Base-by-base conservation (phyloP, 2,113 vertebrate genomes). In the Falco punctatus region DNA sequence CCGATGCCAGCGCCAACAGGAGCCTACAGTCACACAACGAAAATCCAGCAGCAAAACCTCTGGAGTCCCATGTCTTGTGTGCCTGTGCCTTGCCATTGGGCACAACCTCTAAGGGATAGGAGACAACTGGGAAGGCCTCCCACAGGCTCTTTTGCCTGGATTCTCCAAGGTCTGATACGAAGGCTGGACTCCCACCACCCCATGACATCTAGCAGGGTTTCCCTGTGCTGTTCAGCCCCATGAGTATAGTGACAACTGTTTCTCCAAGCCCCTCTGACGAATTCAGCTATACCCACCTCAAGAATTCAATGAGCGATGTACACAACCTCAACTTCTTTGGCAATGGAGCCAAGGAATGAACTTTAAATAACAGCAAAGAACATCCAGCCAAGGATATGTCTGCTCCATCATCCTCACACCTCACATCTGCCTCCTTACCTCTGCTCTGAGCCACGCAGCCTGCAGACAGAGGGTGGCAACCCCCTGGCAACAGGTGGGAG, bases 11-110 rank as follows among this genome's bases (percentile, higher is more conserved):
- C 0, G 0, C 64, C 6, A 0, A 42, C 65, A 64, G 71, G 58
- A 94, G 51, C 4, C 79, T 20, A 0, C 73, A 30, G 49, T 16
- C 5, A 0, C 22, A 19, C 69, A 30, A 66, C 0, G 0, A 88
- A 86, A 88, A 89, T 55, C 40, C 54, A 35, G 44, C 74, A 49
- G 70, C 0, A 3, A 92, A 67, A 92, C 6, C 62, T 75, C 62
- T 8, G 2, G n/a, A 88, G 58, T 18, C 40, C 17, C 2, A 0
- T 15, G 9, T 55, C 49, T 26, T 4, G 2, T 9, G n/a, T 48
- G n/a, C 49, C 51, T 51, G 30, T 58, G 74, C n/a, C 65, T 33
- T 51, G 59, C 26, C 59, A 11, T 27, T 10, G 46, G 22, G 30
- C 32, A 80, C 23, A 24, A 21, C 33, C 44, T 5, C 0, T 24